Conservation (phyloP, 2,113 vertebrate species). For the Calypte anna region DNA sequence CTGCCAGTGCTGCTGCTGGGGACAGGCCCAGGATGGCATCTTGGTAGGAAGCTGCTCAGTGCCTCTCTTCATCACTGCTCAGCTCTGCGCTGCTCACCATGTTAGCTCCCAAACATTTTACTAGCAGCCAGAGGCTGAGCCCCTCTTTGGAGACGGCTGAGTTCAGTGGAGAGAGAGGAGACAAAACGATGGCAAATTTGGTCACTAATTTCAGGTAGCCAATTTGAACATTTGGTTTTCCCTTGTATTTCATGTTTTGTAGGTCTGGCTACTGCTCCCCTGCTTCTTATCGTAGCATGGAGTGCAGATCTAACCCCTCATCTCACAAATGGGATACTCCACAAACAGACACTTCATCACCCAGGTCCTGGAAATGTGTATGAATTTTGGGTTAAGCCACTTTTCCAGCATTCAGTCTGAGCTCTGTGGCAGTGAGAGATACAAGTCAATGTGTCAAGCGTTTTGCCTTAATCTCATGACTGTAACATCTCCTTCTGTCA, state of each 20-base stretch:
- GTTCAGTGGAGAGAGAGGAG: not conserved
- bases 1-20: not conserved
- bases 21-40: not conserved
- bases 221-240: not conserved
- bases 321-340: not conserved
- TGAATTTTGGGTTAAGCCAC: not conserved
- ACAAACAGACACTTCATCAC: not conserved
- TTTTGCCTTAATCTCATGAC: not conserved
- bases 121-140: not conserved
- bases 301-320: not conserved
- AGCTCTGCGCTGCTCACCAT: not conserved
- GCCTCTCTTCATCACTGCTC: not conserved
- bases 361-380: not conserved
- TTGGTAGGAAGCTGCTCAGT: not conserved
- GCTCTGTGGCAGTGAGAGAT: not conserved
- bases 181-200: not conserved
- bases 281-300: not conserved
- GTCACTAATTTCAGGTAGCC: not conserved
- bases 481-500: constrained; percentile 2
- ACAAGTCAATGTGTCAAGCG: not conserved
- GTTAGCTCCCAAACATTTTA: not conserved
- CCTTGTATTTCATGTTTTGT: not conserved
- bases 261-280: not conserved
- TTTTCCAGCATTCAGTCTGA: not conserved
- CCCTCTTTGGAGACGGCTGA: not conserved